Percentiles rank a stretch among this genome's conserved stretches.
Conservation (phyloP, 1,140 invertebrate genomes). For the Eubasilissa regina region DNA sequence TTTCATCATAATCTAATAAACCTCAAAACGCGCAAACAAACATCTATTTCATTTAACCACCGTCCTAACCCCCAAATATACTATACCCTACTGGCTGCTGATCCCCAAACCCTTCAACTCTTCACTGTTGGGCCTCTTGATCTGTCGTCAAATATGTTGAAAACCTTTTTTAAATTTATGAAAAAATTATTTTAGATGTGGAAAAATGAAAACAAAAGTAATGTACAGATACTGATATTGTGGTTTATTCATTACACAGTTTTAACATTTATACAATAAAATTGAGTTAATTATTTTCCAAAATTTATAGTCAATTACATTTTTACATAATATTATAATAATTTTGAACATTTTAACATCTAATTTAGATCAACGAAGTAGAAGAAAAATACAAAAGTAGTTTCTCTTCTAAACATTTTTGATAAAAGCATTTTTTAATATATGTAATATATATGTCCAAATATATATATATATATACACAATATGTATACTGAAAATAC, state of each 20-base stretch:
- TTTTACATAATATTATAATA: conserved; percentile 40
- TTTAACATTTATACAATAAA: conserved; percentile 38
- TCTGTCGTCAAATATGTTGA: too few relatives aligned
- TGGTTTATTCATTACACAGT: conserved; percentile 30
- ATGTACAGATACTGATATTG: neutral
- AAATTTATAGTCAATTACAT: conserved; percentile 37
- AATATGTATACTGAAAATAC: conserved; percentile 2
- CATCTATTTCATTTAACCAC: too few relatives aligned
- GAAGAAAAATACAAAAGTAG: conserved; percentile 27
- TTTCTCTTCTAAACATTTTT: neutral
- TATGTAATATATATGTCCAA: neutral
- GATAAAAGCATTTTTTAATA: conserved; percentile 31
- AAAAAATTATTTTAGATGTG: neutral
- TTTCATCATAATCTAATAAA: too few relatives aligned
- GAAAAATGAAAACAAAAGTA: neutral
- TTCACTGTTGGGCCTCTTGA: too few relatives aligned
- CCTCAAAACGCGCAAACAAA: too few relatives aligned
- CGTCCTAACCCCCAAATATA: too few relatives aligned
- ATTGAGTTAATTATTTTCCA: conserved; percentile 35
- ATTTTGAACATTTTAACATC: conserved; percentile 39
- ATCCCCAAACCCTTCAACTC: too few relatives aligned
- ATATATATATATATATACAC: conserved; percentile 5
- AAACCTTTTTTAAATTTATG: neutral
- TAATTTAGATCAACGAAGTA: conserved; percentile 36
- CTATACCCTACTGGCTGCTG: too few relatives aligned